A percentile compares a stretch with the other conserved stretches of the same genome.
Evolutionary conservation across 2,797 vertebrate genomes (phyloP).

Genomic region (Picus viridis): DNA sequence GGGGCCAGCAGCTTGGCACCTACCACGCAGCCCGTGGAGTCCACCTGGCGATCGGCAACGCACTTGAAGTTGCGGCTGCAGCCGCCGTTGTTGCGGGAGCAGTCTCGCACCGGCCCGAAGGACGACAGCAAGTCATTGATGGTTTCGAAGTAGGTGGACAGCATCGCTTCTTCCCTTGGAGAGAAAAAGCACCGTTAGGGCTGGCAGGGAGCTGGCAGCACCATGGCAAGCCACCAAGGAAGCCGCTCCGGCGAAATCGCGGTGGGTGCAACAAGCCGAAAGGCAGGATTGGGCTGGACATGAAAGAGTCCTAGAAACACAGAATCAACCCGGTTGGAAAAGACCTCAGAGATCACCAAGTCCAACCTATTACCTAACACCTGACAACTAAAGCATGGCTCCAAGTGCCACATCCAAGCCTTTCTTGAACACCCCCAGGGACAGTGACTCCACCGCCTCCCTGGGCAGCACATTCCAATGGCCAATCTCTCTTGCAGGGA

Average conservation of each 20-base stretch:
- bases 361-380: too few species aligned
- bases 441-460: too few species aligned
- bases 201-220: neutral
- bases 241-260: neutral
- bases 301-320: too few species aligned
- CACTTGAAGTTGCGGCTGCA: slow-evolving; percentile 98
- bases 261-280: rapidly evolving
- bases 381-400: too few species aligned
- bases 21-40: slow-evolving; percentile 96
- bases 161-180: slow-evolving; percentile 95
- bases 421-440: too few species aligned
- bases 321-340: too few species aligned
- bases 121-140: slow-evolving; percentile 95
- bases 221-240: neutral
- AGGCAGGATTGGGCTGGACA: neutral
- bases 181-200: slow-evolving; percentile 71
- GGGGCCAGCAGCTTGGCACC: slow-evolving; percentile 12
- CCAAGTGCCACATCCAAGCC: too few species aligned
- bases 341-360: too few species aligned
- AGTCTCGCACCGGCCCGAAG: slow-evolving; percentile 95
- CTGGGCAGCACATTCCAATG: too few species aligned
- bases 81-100: slow-evolving; percentile 94
- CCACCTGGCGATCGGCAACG: slow-evolving; percentile 91
- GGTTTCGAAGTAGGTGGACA: slow-evolving; percentile 97
- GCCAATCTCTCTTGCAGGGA: too few species aligned